Evolutionary conservation across 2,888 invertebrate genomes (phyloP), one percentile per base, ranked within the genome.

Genomic region (Margaritifera margaritifera): DNA sequence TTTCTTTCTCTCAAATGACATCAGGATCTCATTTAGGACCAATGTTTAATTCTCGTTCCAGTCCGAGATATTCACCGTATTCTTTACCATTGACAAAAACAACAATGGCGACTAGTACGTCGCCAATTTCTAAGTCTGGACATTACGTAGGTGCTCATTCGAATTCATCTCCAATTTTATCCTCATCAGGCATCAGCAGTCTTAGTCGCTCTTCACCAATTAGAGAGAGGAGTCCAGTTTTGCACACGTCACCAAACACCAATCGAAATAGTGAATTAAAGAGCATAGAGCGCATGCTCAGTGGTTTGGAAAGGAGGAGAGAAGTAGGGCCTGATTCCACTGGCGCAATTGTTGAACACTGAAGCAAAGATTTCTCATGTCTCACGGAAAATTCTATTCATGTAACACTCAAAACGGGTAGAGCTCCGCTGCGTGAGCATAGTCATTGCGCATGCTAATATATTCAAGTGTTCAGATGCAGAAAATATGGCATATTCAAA

Each of bases 281-380:
- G 91, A 96, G 94, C 90, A 98, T 98, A 91, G 97, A 98, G 91
- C 96, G 97, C 90, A 97, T 97, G 97, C 96, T 98, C 81, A 97
- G 97, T 91, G 97, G 97, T 22, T 92, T 97, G 77, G 97, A 97
- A 90, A 95, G 96, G 57, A 82, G 80, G 57, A 74, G 76, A 25
- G 77, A 72, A 64, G 62, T 72, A 25, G 74, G 74, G n/a, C 78
- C 75, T 22, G 78, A 77, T 63, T 74, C 77, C 42, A 74, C 77
- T 24, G 77, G 77, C 57, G 77, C 77, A 25, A 77, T 77, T 50
- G 72, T 77, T 55, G 77, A 77, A 71, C 74, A 77, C 56, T 77
- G 72, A 77, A 42, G 15, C 42, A 8, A 42, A 42, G 15, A 8
- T 42, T 42, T 42, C 42, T 42, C 42, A 42, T 15, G 42, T 42